A percentile compares a stretch with the other conserved stretches of the same genome.
Conservation (phyloP, 2,113 vertebrate species). For the Suricata suricatta region DNA sequence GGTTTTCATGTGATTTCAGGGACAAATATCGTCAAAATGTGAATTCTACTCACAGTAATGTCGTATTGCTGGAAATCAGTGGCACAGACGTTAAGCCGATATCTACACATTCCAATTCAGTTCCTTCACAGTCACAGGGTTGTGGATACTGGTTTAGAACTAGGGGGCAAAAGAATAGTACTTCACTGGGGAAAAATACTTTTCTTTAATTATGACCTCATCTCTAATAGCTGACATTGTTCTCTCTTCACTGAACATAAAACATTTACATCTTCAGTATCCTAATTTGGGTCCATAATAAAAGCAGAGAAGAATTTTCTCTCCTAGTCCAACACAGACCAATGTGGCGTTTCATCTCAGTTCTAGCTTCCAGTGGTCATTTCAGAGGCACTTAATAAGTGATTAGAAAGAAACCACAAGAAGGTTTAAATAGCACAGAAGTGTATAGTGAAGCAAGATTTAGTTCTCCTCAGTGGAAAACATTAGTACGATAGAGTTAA, state of each 20-base stretch:
- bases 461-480: background rate
- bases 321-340: background rate
- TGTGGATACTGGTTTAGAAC: conserved; percentile 69
- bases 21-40: background rate
- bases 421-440: background rate
- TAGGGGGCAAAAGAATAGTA: conserved; percentile 49
- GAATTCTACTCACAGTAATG: conserved; percentile 60
- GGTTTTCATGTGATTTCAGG: background rate
- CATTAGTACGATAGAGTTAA: background rate
- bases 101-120: conserved; percentile 73
- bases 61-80: conserved; percentile 68
- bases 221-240: background rate
- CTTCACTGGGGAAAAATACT: background rate
- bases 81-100: conserved; percentile 64
- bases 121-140: conserved; percentile 73
- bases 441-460: background rate
- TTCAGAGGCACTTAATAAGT: conserved; percentile 13
- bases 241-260: conserved; percentile 20
- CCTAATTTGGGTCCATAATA: background rate
- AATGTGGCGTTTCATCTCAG: background rate
- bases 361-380: background rate
- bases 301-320: background rate
- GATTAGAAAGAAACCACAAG: background rate
- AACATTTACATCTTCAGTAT: background rate
- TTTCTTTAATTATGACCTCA: background rate